Base-by-base conservation (phyloP, 2,888 invertebrate species). In the Pomacea canaliculata region DNA sequence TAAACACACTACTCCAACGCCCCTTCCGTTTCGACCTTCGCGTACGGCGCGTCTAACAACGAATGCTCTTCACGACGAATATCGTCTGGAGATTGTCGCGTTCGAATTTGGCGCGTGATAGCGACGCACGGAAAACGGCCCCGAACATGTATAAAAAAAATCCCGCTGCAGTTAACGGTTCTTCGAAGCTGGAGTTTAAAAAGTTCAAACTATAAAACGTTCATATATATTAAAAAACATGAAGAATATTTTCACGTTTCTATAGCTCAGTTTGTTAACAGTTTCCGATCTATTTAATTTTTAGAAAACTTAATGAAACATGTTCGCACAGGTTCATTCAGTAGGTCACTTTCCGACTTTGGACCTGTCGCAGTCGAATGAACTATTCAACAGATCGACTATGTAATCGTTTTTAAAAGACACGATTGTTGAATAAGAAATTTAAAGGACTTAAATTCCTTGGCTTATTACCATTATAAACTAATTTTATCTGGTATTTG, bases 51-150 rank as follows among this genome's bases (percentile, higher is more conserved):
- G 51, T 56, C 10, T 56, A 56, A 56, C 51, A 56, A 56, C 51
- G 51, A 56, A 4, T 56, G 51, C 51, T 13, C n/a, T 60, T 27
- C 71, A 68, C 68, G 63, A 62, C 63, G 68, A 60, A 73, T 56
- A 60, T 76, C 71, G 76, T 77, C 76, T 77, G 69, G 62, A 48
- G 70, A 68, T 68, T 27, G 63, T 80, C 81, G 83, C 84, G 84
- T 87, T 87, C 86, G 83, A 87, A 87, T 84, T 86, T 87, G 87
- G 87, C 87, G 87, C 87, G 87, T 87, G 86, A 86, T 84, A 80
- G 84, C 77, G 75, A 80, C 78, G 78, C 77, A 80, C 80, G 63
- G 80, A 71, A 70, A 68, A n/a, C 68, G 79, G 83, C 85, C 85
- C 83, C 63, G 79, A 79, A 79, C 76, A 73, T 71, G 85, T 73